A percentile compares a stretch with the other conserved stretches of the same genome.
phyloP scores from a whole-genome alignment of 1,140 invertebrate species.

The Drosophila pectinifera region DNA sequence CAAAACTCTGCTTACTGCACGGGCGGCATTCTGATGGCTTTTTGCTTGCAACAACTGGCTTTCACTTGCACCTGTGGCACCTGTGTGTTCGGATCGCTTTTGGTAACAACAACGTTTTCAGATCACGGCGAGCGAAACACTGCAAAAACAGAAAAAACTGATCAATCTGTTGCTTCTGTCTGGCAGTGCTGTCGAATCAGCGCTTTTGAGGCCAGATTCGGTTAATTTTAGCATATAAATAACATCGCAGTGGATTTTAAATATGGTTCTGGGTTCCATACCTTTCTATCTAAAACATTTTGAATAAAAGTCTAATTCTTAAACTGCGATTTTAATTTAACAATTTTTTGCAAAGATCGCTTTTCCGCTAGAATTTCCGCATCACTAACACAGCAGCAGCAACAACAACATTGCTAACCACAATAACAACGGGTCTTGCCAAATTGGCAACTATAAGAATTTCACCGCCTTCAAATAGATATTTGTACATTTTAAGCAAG shows the following conservation, averaged over 20 bases:
- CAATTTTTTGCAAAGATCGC: not conserved
- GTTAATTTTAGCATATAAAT: slow-evolving; percentile 17
- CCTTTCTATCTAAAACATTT: not conserved
- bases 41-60: slow-evolving; percentile 48
- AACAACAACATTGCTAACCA: slow-evolving; percentile 33
- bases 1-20: slow-evolving; percentile 68
- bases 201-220: slow-evolving; percentile 48
- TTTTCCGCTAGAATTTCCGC: not conserved
- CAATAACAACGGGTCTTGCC: slow-evolving; percentile 59
- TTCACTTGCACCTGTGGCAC: slow-evolving; percentile 73
- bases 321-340: not conserved
- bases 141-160: slow-evolving; percentile 57
- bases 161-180: slow-evolving; percentile 49
- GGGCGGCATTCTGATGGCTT: slow-evolving; percentile 62
- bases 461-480: slow-evolving; percentile 3
- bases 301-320: no score
- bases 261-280: not conserved
- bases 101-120: slow-evolving; percentile 43
- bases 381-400: slow-evolving; percentile 20
- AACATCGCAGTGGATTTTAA: not conserved
- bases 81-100: slow-evolving; percentile 18
- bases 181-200: slow-evolving; percentile 20
- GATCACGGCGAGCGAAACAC: slow-evolving; percentile 57
- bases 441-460: slow-evolving; percentile 44
- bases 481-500: not conserved